A percentile compares a stretch with the other conserved stretches of the same genome.
Evolutionary conservation across 2,113 vertebrate species (phyloP).

Genomic region (Misgurnus anguillicaudatus): DNA sequence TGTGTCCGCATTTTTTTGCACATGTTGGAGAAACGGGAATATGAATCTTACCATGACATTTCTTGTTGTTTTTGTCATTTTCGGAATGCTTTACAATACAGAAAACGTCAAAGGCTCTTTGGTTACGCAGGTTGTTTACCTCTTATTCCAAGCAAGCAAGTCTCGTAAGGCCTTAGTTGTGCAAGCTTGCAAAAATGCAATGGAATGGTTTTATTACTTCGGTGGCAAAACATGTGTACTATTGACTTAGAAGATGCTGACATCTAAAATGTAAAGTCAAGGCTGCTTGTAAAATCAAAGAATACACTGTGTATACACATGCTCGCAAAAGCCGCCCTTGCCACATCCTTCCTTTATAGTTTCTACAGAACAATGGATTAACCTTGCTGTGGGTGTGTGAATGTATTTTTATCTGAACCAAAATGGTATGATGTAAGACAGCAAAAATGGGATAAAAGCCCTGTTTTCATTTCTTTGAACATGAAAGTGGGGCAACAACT

Average conservation of each 20-base stretch:
- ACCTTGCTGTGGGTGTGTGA: not conserved
- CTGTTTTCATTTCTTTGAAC: not conserved
- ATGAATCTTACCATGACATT: not conserved
- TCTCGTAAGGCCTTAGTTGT: not conserved
- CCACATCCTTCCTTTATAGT: not conserved
- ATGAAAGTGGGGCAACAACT: not conserved
- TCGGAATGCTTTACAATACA: not conserved
- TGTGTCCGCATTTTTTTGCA: too few relatives aligned
- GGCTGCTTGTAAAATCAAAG: not conserved
- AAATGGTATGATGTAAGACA: not conserved
- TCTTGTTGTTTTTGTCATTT: not conserved
- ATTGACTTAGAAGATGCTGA: slow-evolving; percentile 24
- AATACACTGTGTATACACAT: not conserved
- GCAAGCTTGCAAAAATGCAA: slow-evolving; percentile 2
- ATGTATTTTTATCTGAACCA: slow-evolving; percentile 20
- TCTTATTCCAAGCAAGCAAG: not conserved
- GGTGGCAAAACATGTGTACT: not conserved
- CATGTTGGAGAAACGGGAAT: not conserved
- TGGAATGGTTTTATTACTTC: not conserved
- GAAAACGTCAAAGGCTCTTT: not conserved
- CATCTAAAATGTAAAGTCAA: slow-evolving; percentile 14
- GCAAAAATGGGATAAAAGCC: not conserved
- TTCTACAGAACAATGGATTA: slow-evolving; percentile 16
- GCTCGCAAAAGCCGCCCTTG: not conserved
- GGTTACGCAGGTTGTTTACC: not conserved